Evolutionary conservation across 2,113 vertebrate species (phyloP), one percentile per base, ranked within the genome.

Genomic region (Anoplopoma fimbria): DNA sequence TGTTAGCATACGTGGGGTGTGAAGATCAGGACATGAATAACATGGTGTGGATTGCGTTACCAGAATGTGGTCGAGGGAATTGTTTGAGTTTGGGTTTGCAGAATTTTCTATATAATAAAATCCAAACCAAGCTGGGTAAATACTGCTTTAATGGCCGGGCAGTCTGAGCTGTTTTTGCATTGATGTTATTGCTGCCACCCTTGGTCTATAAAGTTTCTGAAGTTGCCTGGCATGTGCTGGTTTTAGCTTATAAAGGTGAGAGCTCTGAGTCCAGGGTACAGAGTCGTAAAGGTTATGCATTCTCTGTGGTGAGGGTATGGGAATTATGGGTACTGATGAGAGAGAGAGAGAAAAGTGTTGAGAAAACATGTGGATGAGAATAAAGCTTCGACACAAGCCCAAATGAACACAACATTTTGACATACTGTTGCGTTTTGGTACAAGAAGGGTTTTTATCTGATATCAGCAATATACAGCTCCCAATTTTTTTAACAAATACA

Each of bases 71-170:
- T 86, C 72, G 0, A 38, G 62, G 70, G 90, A 75, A 87, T 87
- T 89, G 78, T 90, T 91, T 84, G 69, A 91, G 68, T 94, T 94
- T 92, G 67, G 82, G 71, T 93, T 92, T 85, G 86, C 62, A 69
- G 80, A 81, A 78, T 80, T 90, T 91, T 90, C 87, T 79, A 79
- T 85, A 85, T 81, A 89, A 90, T 90, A 87, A 88, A 93, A 84
- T 91, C 71, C 25, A 15, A 91, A 77, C 82, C 86, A 91, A 92
- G 82, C 88, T 93, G 92, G 76, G 80, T 91, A 94, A 94, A 96
- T 86, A 94, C 62, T 42, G 58, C 34, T 79, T 86, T 93, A 93
- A 94, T 87, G 83, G 85, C 88, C 68, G 38, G 82, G 70, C 73
- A 87, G 88, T 85, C n/a, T 17, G 62, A 81, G 75, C 63, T 93